A percentile compares a stretch with the other conserved stretches of the same genome.
These are phyloP conservation scores for Panorpa germanica DNA, from an alignment of 2,888 invertebrate genomes.

Conservation along the genomic window DNA sequence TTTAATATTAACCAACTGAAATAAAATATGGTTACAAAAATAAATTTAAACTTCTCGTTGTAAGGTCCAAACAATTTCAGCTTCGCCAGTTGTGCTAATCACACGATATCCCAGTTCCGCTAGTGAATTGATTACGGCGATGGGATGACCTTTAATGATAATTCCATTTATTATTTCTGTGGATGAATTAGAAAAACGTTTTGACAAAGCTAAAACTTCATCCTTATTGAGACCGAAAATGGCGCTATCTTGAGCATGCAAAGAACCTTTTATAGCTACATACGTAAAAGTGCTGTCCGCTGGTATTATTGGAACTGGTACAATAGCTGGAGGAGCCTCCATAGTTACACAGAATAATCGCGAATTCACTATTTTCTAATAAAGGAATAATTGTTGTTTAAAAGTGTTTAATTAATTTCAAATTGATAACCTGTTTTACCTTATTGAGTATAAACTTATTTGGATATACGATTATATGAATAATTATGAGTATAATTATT, in stretches of 20 bases:
- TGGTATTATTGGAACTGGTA: slow-evolving; percentile 24
- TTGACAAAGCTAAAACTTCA: slow-evolving; percentile 47
- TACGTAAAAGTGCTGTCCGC: slow-evolving; percentile 45
- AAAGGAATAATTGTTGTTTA: too few relatives aligned
- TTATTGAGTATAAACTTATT: too few relatives aligned
- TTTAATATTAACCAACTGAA: slow-evolving; percentile 9
- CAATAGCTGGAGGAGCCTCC: slow-evolving; percentile 17
- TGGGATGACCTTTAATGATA: slow-evolving; percentile 45
- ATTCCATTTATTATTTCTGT: slow-evolving; percentile 51
- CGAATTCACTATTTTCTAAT: too few relatives aligned
- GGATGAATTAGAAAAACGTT: slow-evolving; percentile 45
- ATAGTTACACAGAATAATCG: too few relatives aligned
- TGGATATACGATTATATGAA: too few relatives aligned
- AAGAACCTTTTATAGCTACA: slow-evolving; percentile 59
- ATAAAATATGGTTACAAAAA: slow-evolving; percentile 9
- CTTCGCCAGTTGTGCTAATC: slow-evolving; percentile 57
- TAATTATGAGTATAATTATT: too few relatives aligned
- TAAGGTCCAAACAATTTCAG: slow-evolving; percentile 70
- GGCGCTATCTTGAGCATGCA: slow-evolving; percentile 52
- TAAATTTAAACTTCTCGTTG: slow-evolving; percentile 46
- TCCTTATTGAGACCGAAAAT: slow-evolving; percentile 56
- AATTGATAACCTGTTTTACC: too few relatives aligned
- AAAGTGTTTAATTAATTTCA: too few relatives aligned
- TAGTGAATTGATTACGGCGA: slow-evolving; percentile 52
- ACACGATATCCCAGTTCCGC: slow-evolving; percentile 63